Percentiles rank a stretch among this genome's conserved stretches.
phyloP scores from a whole-genome alignment of 2,797 vertebrate genomes.

The Phoebastria nigripes region DNA sequence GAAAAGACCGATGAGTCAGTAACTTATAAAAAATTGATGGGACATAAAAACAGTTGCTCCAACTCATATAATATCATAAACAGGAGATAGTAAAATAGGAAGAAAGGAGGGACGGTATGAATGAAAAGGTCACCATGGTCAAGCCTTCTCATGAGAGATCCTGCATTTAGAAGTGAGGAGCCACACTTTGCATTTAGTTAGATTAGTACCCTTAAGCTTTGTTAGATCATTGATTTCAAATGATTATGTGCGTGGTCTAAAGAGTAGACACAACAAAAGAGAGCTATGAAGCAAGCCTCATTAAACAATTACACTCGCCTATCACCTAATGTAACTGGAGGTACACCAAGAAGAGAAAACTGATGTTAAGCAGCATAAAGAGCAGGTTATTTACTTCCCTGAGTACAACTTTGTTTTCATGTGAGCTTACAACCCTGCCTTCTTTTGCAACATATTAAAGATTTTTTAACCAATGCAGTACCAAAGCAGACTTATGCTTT shows the following conservation, averaged over 20 bases:
- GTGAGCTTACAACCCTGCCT: neutral
- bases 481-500: neutral
- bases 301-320: neutral
- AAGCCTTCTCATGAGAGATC: neutral
- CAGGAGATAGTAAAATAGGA: neutral
- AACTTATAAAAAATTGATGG: neutral
- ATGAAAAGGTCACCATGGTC: neutral
- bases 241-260: neutral
- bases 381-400: neutral
- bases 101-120: neutral
- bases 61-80: neutral
- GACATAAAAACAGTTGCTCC: neutral
- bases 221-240: neutral
- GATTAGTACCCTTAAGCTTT: neutral
- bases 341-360: neutral
- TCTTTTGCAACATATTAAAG: neutral
- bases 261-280: neutral
- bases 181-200: neutral
- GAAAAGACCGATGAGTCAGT: neutral
- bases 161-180: neutral
- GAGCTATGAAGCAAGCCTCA: neutral
- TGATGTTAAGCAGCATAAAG: neutral
- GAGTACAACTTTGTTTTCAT: neutral
- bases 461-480: neutral
- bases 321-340: neutral